phyloP scores from a whole-genome alignment of 2,888 invertebrate genomes.

The Rhingia campestris region DNA sequence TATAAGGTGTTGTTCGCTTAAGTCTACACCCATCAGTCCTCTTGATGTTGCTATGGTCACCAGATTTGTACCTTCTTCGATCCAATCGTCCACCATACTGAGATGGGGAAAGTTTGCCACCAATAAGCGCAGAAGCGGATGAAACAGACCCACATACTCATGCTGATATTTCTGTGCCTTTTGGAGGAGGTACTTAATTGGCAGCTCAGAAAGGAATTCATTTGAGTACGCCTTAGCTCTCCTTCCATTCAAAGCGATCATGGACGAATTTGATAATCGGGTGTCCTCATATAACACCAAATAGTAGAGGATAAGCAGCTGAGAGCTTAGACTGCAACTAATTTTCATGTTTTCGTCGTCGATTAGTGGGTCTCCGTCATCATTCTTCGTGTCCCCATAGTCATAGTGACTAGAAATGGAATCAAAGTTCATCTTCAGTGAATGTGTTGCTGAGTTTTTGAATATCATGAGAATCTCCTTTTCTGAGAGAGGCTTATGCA shows the following conservation, averaged over 20 bases:
- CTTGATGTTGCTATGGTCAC: slow-evolving; percentile 53
- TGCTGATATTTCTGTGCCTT: slow-evolving; percentile 96
- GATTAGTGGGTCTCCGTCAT: slow-evolving; percentile 81
- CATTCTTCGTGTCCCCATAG: slow-evolving; percentile 85
- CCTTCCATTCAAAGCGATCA: slow-evolving; percentile 86
- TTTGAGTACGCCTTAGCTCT: slow-evolving; percentile 93
- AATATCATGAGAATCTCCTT: slow-evolving; percentile 93
- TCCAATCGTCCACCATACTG: slow-evolving; percentile 97
- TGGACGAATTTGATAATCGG: slow-evolving; percentile 88
- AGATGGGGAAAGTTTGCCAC: slow-evolving; percentile 97
- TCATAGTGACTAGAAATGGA: slow-evolving; percentile 76
- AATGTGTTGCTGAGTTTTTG: slow-evolving; percentile 86
- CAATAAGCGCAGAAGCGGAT: slow-evolving; percentile 92
- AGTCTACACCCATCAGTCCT: slow-evolving; percentile 71
- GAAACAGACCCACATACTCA: slow-evolving; percentile 94
- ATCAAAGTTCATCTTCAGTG: slow-evolving; percentile 47
- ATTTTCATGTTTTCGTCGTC: slow-evolving; percentile 84
- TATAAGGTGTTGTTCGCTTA: slow-evolving; percentile 83
- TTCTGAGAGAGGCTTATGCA: slow-evolving; percentile 95
- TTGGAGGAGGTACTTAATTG: slow-evolving; percentile 95
- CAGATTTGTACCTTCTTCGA: slow-evolving; percentile 84
- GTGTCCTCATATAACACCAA: slow-evolving; percentile 96
- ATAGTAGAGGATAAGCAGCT: slow-evolving; percentile 95
- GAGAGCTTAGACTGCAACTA: slow-evolving; percentile 88
- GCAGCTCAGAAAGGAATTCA: slow-evolving; percentile 94